Conservation (phyloP, 30 jellyfish, hydroid and myxozoan genomes). For the Aurelia coerulea region DNA sequence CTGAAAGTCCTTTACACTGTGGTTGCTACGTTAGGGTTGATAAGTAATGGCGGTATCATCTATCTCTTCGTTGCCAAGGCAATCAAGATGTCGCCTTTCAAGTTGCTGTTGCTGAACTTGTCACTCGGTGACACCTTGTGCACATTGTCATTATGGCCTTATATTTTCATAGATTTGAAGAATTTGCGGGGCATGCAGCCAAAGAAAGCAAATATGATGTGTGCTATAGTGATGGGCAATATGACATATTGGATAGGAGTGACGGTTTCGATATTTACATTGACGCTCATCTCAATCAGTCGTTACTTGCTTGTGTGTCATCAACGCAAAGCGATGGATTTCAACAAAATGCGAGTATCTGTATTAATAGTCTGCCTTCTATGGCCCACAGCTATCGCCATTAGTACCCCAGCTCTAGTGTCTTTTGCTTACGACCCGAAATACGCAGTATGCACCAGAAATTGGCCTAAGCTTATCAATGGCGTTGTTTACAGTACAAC, state of each 20-base stretch:
- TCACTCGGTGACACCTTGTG: neutral
- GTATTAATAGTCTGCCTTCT: neutral
- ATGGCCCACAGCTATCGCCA: conserved; percentile 5
- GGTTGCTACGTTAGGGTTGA: neutral
- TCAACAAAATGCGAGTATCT: neutral
- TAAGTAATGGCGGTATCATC: neutral
- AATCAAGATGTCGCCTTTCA: neutral
- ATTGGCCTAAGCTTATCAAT: conserved; percentile 17
- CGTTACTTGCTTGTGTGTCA: conserved; percentile 3
- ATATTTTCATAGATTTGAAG: neutral
- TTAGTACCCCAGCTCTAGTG: neutral
- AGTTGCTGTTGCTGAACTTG: neutral
- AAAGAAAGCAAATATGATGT: neutral
- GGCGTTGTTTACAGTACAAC: neutral
- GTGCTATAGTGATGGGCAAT: neutral
- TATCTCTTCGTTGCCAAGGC: neutral
- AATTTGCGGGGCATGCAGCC: neutral
- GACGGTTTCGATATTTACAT: neutral
- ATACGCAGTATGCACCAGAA: conserved; percentile 5
- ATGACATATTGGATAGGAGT: conserved; percentile 1
- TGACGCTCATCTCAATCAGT: neutral
- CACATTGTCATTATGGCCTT: conserved; percentile 1
- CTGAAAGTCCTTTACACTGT: neutral
- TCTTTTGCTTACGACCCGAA: conserved; percentile 1
- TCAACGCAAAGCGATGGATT: neutral